Conservation (phyloP, 2,113 vertebrate species). For the zebrafish (Danio rerio) region GRCz12tu NC_133192.1:39824501-39825000, state of each 20-base stretch:
- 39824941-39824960: not conserved
- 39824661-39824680: not conserved
- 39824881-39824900: too few relatives aligned
- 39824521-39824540: too few relatives aligned
- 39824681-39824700: conserved; percentile 39
- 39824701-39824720: conserved; percentile 63
- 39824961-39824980: not conserved
- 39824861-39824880: not conserved
- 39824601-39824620: not conserved
- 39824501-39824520: too few relatives aligned
- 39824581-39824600: conserved; percentile 16
- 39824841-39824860: not conserved
- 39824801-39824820: not conserved
- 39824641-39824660: conserved; percentile 10
- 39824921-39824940: not conserved
- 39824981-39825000: not conserved
- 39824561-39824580: conserved; percentile 27
- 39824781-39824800: not conserved
- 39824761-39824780: conserved; percentile 48
- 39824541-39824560: too few relatives aligned
- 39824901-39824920: not conserved
- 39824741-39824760: conserved; percentile 52
- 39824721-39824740: conserved; percentile 59
- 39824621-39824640: not conserved
- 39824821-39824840: not conserved